Evolutionary conservation across 2,888 invertebrate genomes (phyloP).

Genomic region (Chrysolina oricalcia): DNA sequence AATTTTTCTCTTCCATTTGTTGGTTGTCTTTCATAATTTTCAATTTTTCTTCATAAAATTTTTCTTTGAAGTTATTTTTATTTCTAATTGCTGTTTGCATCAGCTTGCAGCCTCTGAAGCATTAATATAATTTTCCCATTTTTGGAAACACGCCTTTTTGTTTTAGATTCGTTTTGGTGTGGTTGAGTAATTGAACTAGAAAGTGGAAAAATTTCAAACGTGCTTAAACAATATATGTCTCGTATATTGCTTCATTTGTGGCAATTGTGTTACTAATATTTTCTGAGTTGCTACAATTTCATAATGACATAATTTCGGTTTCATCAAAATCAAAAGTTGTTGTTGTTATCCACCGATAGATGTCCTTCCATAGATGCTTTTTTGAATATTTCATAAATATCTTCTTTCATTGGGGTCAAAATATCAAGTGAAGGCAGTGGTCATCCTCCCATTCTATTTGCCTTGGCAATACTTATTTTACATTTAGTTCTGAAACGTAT

Average conservation of each 20-base stretch:
- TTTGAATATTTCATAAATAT: too few relatives aligned
- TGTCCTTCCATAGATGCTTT: not conserved
- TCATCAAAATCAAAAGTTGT: not conserved
- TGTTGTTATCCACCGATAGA: not conserved
- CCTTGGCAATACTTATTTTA: not conserved
- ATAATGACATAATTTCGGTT: not conserved
- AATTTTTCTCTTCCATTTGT: not conserved
- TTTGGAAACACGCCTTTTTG: not conserved
- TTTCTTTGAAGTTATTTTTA: not conserved
- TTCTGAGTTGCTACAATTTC: not conserved
- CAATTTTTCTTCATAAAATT: not conserved
- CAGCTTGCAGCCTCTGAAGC: not conserved
- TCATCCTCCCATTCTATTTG: not conserved
- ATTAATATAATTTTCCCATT: constrained; percentile 1
- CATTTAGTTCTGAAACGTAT: not conserved
- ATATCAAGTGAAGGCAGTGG: not conserved
- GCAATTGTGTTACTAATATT: not conserved
- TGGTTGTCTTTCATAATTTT: not conserved
- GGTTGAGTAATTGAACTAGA: not conserved
- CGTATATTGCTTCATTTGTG: not conserved
- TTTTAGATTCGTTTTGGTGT: not conserved
- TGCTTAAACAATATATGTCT: not conserved
- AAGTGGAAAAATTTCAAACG: not conserved
- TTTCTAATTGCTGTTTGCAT: not conserved
- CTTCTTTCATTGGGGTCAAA: not conserved